Percentiles rank a stretch among this genome's conserved stretches.
These are phyloP conservation scores for Pelodiscus sinensis DNA, from an alignment of 2,113 vertebrate genomes.

Conservation along the genomic window DNA sequence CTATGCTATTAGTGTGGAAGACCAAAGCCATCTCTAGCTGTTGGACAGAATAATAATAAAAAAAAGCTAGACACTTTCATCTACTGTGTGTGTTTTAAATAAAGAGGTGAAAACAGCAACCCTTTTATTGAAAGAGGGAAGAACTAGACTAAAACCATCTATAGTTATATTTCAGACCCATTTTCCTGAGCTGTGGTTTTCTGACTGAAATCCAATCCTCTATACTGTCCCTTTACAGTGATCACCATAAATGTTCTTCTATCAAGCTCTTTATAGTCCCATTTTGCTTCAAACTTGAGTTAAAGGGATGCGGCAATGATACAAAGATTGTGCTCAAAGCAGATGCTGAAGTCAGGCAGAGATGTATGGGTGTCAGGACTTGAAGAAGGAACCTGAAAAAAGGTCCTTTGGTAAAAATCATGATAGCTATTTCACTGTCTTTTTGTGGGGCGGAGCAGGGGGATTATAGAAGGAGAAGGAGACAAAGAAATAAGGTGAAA, in stretches of 20 bases:
- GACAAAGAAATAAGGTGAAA: neutral
- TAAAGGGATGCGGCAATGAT: slow-evolving; percentile 54
- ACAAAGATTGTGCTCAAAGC: neutral
- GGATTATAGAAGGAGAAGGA: neutral
- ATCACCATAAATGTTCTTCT: slow-evolving; percentile 68
- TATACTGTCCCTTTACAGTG: slow-evolving; percentile 64
- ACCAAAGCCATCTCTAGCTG: slow-evolving; percentile 67
- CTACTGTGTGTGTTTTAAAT: slow-evolving; percentile 73
- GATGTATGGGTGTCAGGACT: neutral
- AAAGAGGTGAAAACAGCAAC: slow-evolving; percentile 70
- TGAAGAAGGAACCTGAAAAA: slow-evolving; percentile 44
- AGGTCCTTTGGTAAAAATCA: slow-evolving; percentile 3
- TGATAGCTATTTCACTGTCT: neutral
- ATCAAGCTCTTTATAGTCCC: slow-evolving; percentile 70
- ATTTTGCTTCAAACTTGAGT: slow-evolving; percentile 54
- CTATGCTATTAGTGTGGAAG: slow-evolving; percentile 64
- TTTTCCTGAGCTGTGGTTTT: slow-evolving; percentile 66
- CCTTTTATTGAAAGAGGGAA: slow-evolving; percentile 71
- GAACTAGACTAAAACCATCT: slow-evolving; percentile 69
- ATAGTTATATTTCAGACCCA: slow-evolving; percentile 73
- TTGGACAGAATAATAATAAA: slow-evolving; percentile 67
- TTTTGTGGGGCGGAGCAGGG: neutral
- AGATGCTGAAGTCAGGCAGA: slow-evolving; percentile 7
- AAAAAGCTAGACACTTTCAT: slow-evolving; percentile 76
- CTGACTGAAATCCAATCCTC: slow-evolving; percentile 70